These are phyloP conservation scores for Scaptomyza hsui DNA, from an alignment of 1,140 invertebrate species.

Conservation along the genomic window DNA sequence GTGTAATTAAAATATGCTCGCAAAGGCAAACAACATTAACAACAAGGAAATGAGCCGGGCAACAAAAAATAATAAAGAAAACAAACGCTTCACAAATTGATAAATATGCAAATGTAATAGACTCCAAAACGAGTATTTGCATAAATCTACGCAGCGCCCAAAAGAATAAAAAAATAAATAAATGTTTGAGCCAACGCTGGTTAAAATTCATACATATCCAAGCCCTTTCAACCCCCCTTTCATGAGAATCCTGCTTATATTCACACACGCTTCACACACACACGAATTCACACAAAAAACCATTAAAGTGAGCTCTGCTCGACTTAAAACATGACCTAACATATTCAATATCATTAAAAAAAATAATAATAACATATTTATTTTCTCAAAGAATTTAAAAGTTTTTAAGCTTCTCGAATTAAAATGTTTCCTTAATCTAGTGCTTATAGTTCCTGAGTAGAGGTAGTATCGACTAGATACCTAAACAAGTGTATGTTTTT, in stretches of 20 bases:
- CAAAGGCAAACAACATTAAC: conserved; percentile 63
- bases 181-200: conserved; percentile 45
- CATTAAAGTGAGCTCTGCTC: neutral
- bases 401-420: no score
- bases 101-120: conserved; percentile 82
- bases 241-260: no score
- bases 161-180: conserved; percentile 75
- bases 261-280: neutral
- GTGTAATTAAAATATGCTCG: conserved; percentile 76
- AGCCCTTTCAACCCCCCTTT: no score
- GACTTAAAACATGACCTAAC: conserved; percentile 10
- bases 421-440: no score
- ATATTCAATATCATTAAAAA: no score
- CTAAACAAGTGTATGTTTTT: no score
- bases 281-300: neutral
- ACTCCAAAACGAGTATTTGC: conserved; percentile 69
- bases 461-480: no score
- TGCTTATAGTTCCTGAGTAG: no score
- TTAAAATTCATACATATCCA: conserved; percentile 2
- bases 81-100: conserved; percentile 72
- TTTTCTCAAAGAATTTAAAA: no score
- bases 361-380: no score
- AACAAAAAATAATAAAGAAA: conserved; percentile 28
- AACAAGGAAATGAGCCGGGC: conserved; percentile 31
- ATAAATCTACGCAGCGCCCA: conserved; percentile 68